Percentiles rank a stretch among this genome's conserved stretches.
Conservation (phyloP, 1,140 invertebrate species). For the Bombus haemorrhoidalis region DNA sequence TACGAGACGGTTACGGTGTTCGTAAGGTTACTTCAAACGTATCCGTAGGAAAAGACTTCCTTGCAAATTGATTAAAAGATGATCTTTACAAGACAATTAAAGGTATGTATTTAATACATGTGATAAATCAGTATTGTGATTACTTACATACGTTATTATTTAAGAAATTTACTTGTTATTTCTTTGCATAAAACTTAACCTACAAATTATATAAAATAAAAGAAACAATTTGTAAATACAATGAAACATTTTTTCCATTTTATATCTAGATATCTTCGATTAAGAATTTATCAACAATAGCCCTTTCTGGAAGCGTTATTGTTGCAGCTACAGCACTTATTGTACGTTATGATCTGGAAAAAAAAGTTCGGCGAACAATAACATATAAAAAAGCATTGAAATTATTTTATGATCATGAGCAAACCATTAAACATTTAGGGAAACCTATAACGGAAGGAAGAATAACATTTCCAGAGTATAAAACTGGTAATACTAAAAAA, state of each 20-base stretch:
- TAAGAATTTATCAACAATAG: slow-evolving; percentile 33
- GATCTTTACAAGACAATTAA: fast-evolving
- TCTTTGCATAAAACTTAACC: slow-evolving; percentile 7
- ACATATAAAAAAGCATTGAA: slow-evolving; percentile 59
- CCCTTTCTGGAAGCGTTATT: slow-evolving; percentile 9
- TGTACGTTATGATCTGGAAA: slow-evolving; percentile 31
- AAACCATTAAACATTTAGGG: slow-evolving; percentile 64
- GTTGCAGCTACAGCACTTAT: neutral
- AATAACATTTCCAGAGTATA: slow-evolving; percentile 35
- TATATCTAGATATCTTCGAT: slow-evolving; percentile 25
- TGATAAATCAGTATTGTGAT: neutral
- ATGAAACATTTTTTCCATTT: neutral
- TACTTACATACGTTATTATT: neutral
- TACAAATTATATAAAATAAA: neutral
- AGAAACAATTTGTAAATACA: neutral
- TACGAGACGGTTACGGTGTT: neutral
- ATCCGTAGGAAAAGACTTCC: neutral
- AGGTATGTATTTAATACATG: neutral
- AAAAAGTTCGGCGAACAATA: slow-evolving; percentile 26
- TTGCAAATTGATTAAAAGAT: neutral
- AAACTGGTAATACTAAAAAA: slow-evolving; percentile 14
- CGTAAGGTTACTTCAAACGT: neutral
- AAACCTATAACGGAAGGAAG: slow-evolving; percentile 62
- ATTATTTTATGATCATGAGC: slow-evolving; percentile 48
- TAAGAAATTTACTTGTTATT: neutral